Evolutionary conservation across 2,888 invertebrate genomes (phyloP).

Genomic region (Ophioninae sp.): DNA sequence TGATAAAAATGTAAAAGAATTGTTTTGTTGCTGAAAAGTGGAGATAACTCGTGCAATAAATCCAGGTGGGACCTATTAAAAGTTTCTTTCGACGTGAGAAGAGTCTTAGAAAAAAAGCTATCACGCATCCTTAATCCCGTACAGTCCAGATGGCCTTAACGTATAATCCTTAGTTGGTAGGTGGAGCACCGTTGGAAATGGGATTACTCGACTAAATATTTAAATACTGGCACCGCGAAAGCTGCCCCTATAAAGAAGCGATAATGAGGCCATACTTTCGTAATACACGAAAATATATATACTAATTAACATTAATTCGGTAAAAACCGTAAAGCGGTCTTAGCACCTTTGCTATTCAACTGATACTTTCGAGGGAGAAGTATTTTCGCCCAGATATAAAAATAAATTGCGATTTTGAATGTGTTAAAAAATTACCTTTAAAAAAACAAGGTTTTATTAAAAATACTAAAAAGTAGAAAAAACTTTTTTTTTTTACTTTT

Average conservation of each 20-base stretch:
- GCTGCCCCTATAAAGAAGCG: slow-evolving; percentile 1
- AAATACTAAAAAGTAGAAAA: not conserved
- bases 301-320: not conserved
- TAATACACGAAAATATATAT: not conserved
- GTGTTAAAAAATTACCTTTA: not conserved
- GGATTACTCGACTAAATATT: slow-evolving; percentile 51
- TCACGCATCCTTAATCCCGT: slow-evolving; percentile 40
- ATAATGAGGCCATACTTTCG: not conserved
- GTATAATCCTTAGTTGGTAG: slow-evolving; percentile 33
- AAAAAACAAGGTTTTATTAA: too few relatives aligned
- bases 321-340: not conserved
- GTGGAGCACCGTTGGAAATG: slow-evolving; percentile 12
- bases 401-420: not conserved
- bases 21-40: not conserved
- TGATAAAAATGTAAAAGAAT: not conserved
- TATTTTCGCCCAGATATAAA: not conserved
- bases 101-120: slow-evolving; percentile 34
- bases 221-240: slow-evolving; percentile 9
- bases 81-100: slow-evolving; percentile 22
- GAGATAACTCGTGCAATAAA: not conserved
- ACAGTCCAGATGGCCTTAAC: slow-evolving; percentile 43
- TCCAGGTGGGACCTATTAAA: not conserved
- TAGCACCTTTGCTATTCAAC: not conserved
- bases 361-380: not conserved
- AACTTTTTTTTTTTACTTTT: slow-evolving; percentile 3